Evolutionary conservation across 2,113 vertebrate genomes (phyloP).

Genomic region (Cyanoliseus patagonus): DNA sequence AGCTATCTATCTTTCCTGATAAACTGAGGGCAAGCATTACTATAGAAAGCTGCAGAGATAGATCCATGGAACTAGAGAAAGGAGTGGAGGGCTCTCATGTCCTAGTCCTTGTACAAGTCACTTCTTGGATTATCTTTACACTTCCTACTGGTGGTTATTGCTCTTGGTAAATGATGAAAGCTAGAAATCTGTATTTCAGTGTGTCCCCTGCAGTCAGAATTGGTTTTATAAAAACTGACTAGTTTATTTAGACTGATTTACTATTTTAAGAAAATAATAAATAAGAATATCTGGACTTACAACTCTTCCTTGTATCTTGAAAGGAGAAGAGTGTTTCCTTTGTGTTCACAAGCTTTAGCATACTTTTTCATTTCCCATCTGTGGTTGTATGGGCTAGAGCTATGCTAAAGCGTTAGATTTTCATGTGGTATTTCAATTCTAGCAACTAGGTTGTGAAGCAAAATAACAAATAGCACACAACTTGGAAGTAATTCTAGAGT

Average conservation of each 20-base stretch:
- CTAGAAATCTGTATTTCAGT: not conserved
- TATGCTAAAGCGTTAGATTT: not conserved
- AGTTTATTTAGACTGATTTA: not conserved
- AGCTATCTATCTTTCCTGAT: not conserved
- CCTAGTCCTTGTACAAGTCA: not conserved
- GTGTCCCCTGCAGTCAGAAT: not conserved
- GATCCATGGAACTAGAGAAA: not conserved
- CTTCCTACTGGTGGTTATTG: not conserved
- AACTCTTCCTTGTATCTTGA: not conserved
- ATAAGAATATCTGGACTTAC: not conserved
- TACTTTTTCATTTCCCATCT: not conserved
- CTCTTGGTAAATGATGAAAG: not conserved
- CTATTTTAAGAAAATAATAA: not conserved
- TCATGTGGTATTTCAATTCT: not conserved
- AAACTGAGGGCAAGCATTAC: not conserved
- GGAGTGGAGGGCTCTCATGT: not conserved
- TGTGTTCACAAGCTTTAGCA: not conserved
- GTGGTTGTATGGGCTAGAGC: not conserved
- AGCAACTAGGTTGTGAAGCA: not conserved
- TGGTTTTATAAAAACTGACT: not conserved
- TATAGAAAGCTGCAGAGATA: not conserved
- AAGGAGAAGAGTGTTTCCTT: not conserved
- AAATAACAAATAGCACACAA: not conserved
- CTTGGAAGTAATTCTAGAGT: not conserved
- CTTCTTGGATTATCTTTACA: not conserved